Percentiles rank a stretch among this genome's conserved stretches.
Conservation (phyloP, 2,797 vertebrate species). For the Huso huso region DNA sequence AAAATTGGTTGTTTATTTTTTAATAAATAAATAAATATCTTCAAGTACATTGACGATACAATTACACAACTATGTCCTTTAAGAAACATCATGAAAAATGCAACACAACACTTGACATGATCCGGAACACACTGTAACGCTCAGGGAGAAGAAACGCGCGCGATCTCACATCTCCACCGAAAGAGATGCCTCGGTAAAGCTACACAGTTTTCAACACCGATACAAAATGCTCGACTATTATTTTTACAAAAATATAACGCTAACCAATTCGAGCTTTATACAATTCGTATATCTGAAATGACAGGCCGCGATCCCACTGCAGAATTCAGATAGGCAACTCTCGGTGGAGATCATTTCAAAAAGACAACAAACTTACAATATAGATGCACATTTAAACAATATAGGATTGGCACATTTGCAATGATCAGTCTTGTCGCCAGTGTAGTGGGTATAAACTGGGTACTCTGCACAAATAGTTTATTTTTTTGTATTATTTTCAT, state of each 20-base stretch:
- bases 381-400: slow-evolving; percentile 64
- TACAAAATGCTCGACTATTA: slow-evolving; percentile 46
- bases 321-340: slow-evolving; percentile 45
- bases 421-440: background rate
- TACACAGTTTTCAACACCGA: slow-evolving; percentile 44
- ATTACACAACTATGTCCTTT: slow-evolving; percentile 44
- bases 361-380: slow-evolving; percentile 68
- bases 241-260: slow-evolving; percentile 40
- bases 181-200: slow-evolving; percentile 31
- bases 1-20: slow-evolving; percentile 69
- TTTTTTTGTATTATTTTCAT: too few relatives aligned
- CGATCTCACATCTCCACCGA: slow-evolving; percentile 41
- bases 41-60: slow-evolving; percentile 68
- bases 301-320: slow-evolving; percentile 27
- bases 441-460: background rate
- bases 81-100: slow-evolving; percentile 33
- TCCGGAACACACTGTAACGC: slow-evolving; percentile 27
- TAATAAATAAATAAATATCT: slow-evolving; percentile 99
- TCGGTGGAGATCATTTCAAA: slow-evolving; percentile 48
- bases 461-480: too few relatives aligned
- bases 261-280: slow-evolving; percentile 43
- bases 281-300: slow-evolving; percentile 26
- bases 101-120: slow-evolving; percentile 14
- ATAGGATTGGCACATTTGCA: slow-evolving; percentile 31
- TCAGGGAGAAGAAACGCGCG: slow-evolving; percentile 24